Conservation (phyloP, 2,113 vertebrate species). For the Melanotaenia duboulayi region DNA sequence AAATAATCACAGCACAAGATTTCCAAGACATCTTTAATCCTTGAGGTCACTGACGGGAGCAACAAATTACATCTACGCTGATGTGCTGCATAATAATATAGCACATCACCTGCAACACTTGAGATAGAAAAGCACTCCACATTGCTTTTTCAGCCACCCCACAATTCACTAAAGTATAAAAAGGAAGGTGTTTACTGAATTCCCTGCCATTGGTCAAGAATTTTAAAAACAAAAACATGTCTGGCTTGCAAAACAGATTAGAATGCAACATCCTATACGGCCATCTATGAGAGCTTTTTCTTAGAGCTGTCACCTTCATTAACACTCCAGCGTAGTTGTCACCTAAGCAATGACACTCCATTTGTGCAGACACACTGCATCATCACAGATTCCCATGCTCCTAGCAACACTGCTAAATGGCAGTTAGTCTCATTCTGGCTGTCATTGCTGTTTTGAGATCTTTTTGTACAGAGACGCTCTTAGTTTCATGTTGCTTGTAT, state of each 20-base stretch:
- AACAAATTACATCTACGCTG: background rate
- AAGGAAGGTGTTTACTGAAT: background rate
- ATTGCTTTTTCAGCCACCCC: background rate
- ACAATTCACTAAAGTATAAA: background rate
- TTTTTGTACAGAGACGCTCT: background rate
- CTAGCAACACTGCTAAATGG: conserved; percentile 5
- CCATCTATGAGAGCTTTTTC: background rate
- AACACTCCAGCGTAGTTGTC: conserved; percentile 4
- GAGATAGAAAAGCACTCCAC: background rate
- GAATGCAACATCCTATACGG: background rate
- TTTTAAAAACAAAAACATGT: background rate
- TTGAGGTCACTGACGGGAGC: background rate
- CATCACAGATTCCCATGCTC: background rate
- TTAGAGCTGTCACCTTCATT: background rate
- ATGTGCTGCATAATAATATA: conserved; percentile 3
- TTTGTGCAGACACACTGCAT: background rate
- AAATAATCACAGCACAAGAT: background rate
- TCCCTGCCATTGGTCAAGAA: background rate
- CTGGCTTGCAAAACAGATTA: background rate
- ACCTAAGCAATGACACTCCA: background rate
- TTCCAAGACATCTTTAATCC: background rate
- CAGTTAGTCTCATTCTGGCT: conserved; percentile 10
- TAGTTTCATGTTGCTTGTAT: background rate
- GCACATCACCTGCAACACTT: background rate
- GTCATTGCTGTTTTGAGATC: conserved; percentile 28